A percentile compares a stretch with the other conserved stretches of the same genome.
phyloP scores from a whole-genome alignment of 2,113 vertebrate species.

The Salminus brasiliensis region DNA sequence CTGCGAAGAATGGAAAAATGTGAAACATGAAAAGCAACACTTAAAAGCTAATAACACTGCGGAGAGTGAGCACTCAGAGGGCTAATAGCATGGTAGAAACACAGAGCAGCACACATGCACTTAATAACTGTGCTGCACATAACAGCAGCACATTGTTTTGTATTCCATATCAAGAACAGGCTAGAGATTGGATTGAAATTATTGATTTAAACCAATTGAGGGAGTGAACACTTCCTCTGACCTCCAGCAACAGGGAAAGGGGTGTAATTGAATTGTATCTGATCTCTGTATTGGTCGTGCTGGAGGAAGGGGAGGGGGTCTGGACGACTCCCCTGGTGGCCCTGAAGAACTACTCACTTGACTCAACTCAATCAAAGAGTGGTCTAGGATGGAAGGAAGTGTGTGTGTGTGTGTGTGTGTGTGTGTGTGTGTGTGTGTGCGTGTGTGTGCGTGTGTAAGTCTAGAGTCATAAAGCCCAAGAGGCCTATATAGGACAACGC shows the following conservation, averaged over 20 bases:
- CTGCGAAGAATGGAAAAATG: background rate
- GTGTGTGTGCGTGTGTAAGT: constrained; percentile 13
- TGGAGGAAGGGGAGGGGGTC: constrained; percentile 22
- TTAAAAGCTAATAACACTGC: constrained; percentile 22
- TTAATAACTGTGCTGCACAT: constrained; percentile 10
- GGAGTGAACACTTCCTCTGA: constrained; percentile 50
- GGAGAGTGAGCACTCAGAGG: background rate
- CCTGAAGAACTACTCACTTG: constrained; percentile 41
- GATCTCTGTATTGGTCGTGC: constrained; percentile 15
- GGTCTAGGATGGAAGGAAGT: constrained; percentile 9
- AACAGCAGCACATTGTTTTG: constrained; percentile 39
- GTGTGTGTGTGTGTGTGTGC: constrained; percentile 1
- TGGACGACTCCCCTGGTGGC: constrained; percentile 29
- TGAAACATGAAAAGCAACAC: constrained; percentile 5
- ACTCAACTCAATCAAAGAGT: constrained; percentile 12
- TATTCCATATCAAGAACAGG: constrained; percentile 62
- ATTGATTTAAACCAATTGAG: constrained; percentile 71
- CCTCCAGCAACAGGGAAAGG: constrained; percentile 51
- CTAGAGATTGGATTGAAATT: constrained; percentile 65
- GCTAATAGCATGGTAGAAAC: background rate
- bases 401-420: constrained; percentile 52
- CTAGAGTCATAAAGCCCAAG: background rate
- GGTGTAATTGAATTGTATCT: constrained; percentile 59
- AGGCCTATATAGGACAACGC: background rate
- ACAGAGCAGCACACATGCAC: constrained; percentile 15